Conservation (phyloP, 2,888 invertebrate species). For the Ectobius pallidus region DNA sequence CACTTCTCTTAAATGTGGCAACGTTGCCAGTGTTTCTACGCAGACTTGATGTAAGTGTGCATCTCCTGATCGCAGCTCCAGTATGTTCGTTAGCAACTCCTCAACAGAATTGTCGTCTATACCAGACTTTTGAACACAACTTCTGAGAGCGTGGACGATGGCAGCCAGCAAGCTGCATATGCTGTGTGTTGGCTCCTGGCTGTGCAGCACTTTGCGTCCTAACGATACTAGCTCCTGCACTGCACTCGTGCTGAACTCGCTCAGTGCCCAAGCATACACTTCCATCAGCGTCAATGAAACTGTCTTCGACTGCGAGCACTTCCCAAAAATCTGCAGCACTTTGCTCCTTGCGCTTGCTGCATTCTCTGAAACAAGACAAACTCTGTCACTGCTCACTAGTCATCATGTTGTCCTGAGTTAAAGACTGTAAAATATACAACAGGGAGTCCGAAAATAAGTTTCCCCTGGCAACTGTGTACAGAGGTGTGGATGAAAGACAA, state of each 20-base stretch:
- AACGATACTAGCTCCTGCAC: slow-evolving; percentile 18
- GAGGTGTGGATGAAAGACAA: too few species aligned
- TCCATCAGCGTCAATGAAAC: slow-evolving; percentile 36
- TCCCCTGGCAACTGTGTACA: too few species aligned
- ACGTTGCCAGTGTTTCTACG: not conserved
- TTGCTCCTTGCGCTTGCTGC: slow-evolving; percentile 2
- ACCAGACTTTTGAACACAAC: not conserved
- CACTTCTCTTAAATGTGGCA: slow-evolving; percentile 4
- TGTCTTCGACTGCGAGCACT: slow-evolving; percentile 36
- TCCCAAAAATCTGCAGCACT: slow-evolving; percentile 28
- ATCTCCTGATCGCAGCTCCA: slow-evolving; percentile 1
- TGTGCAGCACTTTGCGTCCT: slow-evolving; percentile 22
- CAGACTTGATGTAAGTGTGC: not conserved
- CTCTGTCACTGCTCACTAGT: too few species aligned
- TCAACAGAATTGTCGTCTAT: not conserved
- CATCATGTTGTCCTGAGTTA: too few species aligned
- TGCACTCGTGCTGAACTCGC: slow-evolving; percentile 1
- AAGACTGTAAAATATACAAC: too few species aligned
- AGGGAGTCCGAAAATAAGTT: too few species aligned
- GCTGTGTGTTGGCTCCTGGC: slow-evolving; percentile 5
- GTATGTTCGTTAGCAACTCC: slow-evolving; percentile 8
- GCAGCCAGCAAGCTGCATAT: slow-evolving; percentile 12
- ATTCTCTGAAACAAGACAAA: not conserved
- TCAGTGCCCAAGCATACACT: slow-evolving; percentile 38
- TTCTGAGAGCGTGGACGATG: not conserved